Evolutionary conservation across 2,797 vertebrate genomes (phyloP).

Genomic region (Sebastes elongatus): DNA sequence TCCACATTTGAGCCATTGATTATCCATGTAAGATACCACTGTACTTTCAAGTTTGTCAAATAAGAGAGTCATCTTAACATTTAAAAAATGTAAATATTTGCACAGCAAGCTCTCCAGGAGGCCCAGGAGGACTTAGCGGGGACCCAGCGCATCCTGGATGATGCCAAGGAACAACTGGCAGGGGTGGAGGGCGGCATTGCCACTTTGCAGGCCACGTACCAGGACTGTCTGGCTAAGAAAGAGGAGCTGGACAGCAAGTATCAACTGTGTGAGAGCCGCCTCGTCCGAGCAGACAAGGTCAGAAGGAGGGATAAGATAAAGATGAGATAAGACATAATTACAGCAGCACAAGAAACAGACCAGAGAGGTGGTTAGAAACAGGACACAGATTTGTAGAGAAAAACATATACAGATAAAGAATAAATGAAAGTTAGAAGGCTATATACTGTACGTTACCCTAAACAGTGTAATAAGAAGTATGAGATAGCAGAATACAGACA

Average conservation of each 20-base stretch:
- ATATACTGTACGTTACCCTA: too few species aligned
- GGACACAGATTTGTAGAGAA: neutral
- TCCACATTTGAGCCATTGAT: neutral
- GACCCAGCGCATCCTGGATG: constrained; percentile 85
- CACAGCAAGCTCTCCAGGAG: constrained; percentile 86
- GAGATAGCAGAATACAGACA: neutral
- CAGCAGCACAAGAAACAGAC: neutral
- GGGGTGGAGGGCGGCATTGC: constrained; percentile 86
- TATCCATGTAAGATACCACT: neutral
- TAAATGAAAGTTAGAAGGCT: neutral
- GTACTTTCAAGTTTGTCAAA: neutral
- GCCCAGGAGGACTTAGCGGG: constrained; percentile 87
- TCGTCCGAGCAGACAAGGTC: constrained; percentile 88
- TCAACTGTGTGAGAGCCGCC: constrained; percentile 86
- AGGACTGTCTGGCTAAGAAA: constrained; percentile 85
- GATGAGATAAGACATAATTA: neutral
- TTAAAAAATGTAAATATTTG: constrained; percentile 5
- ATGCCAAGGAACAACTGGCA: constrained; percentile 82
- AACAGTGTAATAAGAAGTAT: too few species aligned
- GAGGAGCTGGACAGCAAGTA: constrained; percentile 89
- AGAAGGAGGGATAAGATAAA: neutral
- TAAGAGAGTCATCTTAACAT: neutral
- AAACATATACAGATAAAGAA: neutral
- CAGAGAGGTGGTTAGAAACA: neutral
- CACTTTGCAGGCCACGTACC: constrained; percentile 85